Evolutionary conservation across 2,888 invertebrate species (phyloP).

Genomic region (Lepidonotus clava): DNA sequence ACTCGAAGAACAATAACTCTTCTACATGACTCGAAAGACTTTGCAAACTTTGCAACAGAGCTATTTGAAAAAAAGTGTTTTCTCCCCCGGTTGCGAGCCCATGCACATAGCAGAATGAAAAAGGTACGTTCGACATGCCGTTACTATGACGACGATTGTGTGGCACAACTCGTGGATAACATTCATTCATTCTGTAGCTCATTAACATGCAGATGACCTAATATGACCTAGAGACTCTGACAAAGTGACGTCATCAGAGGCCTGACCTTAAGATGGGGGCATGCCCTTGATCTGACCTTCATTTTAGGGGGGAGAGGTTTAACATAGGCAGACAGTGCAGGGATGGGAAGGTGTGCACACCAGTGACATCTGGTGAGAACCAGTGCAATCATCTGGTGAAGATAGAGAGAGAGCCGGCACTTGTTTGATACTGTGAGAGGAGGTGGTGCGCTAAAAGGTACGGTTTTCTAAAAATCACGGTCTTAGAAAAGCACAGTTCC

Average conservation of each 20-base stretch:
- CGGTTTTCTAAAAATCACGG: too few relatives aligned
- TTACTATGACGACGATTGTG: not conserved
- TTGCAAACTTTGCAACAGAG: not conserved
- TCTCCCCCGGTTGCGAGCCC: not conserved
- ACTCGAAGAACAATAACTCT: not conserved
- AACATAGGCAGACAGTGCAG: slow-evolving; percentile 45
- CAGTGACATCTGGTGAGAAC: not conserved
- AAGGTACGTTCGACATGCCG: slow-evolving; percentile 33
- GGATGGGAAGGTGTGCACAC: not conserved
- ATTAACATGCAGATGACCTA: slow-evolving; percentile 46
- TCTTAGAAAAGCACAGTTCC: too few relatives aligned
- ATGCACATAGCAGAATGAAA: slow-evolving; percentile 45
- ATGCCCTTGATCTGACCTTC: slow-evolving; percentile 45
- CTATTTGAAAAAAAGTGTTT: not conserved
- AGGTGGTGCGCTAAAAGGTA: not conserved
- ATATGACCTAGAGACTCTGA: slow-evolving; percentile 18
- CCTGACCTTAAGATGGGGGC: slow-evolving; percentile 45
- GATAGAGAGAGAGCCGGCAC: not conserved
- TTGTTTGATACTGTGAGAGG: slow-evolving; percentile 27
- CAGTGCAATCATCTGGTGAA: not conserved
- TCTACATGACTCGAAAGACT: not conserved
- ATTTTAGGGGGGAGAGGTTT: slow-evolving; percentile 18
- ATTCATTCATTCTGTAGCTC: slow-evolving; percentile 50
- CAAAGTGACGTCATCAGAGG: slow-evolving; percentile 53
- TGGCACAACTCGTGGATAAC: slow-evolving; percentile 36